Evolutionary conservation across 2,113 vertebrate genomes (phyloP).

Genomic region (Sceloporus tristichus): DNA sequence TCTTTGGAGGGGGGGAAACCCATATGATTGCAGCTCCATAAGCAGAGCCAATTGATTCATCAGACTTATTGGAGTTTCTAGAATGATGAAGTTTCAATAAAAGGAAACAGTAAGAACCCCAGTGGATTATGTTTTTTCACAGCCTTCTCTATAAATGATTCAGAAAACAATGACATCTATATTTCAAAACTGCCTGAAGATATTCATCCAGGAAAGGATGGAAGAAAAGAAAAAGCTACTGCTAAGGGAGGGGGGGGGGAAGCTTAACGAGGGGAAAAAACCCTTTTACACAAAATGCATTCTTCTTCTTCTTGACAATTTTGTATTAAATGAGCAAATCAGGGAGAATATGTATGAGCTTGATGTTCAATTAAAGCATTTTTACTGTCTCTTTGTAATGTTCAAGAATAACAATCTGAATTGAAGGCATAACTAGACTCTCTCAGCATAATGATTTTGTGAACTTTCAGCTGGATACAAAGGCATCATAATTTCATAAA

Average conservation of each 20-base stretch:
- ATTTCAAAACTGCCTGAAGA: conserved; percentile 28
- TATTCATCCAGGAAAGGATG: conserved; percentile 1
- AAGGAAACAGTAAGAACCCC: conserved; percentile 4
- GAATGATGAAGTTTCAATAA: conserved; percentile 19
- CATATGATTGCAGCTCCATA: conserved; percentile 13
- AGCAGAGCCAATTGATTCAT: conserved; percentile 22
- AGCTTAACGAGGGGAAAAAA: no score
- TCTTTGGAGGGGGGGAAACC: not conserved
- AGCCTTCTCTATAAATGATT: conserved; percentile 28
- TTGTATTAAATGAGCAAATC: conserved; percentile 40
- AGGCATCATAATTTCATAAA: conserved; percentile 45
- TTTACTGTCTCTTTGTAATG: conserved; percentile 45
- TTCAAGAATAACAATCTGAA: conserved; percentile 33
- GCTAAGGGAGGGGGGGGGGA: not conserved
- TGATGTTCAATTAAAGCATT: conserved; percentile 45
- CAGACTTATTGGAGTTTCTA: conserved; percentile 17
- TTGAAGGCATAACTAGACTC: conserved; percentile 39
- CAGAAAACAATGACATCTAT: conserved; percentile 31
- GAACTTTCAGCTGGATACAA: conserved; percentile 38
- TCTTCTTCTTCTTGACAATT: conserved; percentile 33
- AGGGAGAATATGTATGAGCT: conserved; percentile 43
- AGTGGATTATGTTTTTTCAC: conserved; percentile 6
- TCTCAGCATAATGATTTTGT: conserved; percentile 34
- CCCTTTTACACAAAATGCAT: conserved; percentile 14
- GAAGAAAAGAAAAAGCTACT: not conserved